Evolutionary conservation across 1,140 invertebrate species (phyloP), one percentile per base, ranked within the genome.

Genomic region (Caenorhabditis inopinata): DNA sequence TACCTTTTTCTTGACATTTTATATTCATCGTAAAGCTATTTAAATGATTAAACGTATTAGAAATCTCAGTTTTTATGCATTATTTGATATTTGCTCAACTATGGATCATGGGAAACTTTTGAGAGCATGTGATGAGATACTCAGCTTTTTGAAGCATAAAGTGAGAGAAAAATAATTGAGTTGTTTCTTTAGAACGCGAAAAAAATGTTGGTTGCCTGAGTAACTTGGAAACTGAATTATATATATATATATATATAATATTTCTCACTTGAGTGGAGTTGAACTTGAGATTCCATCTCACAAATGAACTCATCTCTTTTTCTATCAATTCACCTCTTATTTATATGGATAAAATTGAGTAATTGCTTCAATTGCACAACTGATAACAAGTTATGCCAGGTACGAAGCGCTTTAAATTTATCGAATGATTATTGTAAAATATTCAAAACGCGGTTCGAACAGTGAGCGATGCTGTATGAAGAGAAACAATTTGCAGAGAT

Each of bases 161-260:
- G 58, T 21, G 58, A 11, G 18, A 51, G 27, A 58, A n/a, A 6
- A 68, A 68, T 68, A 68, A 68, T 68, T n/a, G 32, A 68, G 32
- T 68, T n/a, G n/a, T n/a, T 42, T 38, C 32, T 21, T 5, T 29
- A 35, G 29, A 62, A 68, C 21, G 58, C 7, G 11, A 18, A 11
- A 21, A 68, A 68, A 68, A 38, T 5, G 7, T 68, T 42, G 58
- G 58, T 68, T 68, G 58, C 58, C 58, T 21, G 32, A 68, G 58
- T 68, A 68, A 68, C 58, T 21, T 18, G 18, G 58, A 68, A 68
- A 68, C 4, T 68, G 21, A 68, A 68, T 68, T 68, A 68, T 68
- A 68, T 38, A 18, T 38, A 38, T 42, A 21, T 21, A 29, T 21
- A 2, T 12, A 68, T 21, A n/a, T 68, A n/a, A n/a, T n/a, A n/a